phyloP scores from a whole-genome alignment of 2,113 vertebrate genomes.

The Oryzias curvinotus region DNA sequence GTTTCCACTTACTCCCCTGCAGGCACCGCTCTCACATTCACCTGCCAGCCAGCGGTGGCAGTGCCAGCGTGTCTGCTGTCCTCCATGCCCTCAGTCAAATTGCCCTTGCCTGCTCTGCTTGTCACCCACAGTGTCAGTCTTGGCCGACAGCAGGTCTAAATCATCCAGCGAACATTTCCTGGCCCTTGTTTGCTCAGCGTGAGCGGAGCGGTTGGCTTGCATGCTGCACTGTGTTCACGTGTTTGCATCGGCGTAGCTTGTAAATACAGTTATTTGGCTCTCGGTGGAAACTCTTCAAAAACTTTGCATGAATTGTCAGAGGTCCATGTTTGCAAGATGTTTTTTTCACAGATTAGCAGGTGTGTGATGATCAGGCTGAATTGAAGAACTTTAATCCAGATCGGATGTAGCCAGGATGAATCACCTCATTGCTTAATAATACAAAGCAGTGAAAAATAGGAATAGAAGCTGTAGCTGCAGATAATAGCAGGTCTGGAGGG shows the following conservation, averaged over 20 bases:
- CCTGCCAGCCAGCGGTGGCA: constrained; percentile 38
- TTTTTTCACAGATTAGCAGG: neutral
- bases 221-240: constrained; percentile 16
- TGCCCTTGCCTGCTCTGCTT: constrained; percentile 34
- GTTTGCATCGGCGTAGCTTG: constrained; percentile 20
- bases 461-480: too few species aligned
- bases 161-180: constrained; percentile 53
- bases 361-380: too few species aligned
- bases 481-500: too few species aligned
- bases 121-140: constrained; percentile 40
- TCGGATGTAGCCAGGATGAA: too few species aligned
- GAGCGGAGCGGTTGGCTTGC: constrained; percentile 20
- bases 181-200: constrained; percentile 37
- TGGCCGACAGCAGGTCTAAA: constrained; percentile 43
- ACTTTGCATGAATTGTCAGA: too few species aligned
- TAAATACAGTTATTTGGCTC: constrained; percentile 26
- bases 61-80: constrained; percentile 44
- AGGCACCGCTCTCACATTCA: constrained; percentile 16
- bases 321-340: neutral
- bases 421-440: too few species aligned
- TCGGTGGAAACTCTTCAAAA: neutral
- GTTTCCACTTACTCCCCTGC: constrained; percentile 38
- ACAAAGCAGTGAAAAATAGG: too few species aligned
- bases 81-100: constrained; percentile 46
- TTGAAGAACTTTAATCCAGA: too few species aligned